Conservation (phyloP, 2,888 invertebrate species). For the Andrena fulva region DNA sequence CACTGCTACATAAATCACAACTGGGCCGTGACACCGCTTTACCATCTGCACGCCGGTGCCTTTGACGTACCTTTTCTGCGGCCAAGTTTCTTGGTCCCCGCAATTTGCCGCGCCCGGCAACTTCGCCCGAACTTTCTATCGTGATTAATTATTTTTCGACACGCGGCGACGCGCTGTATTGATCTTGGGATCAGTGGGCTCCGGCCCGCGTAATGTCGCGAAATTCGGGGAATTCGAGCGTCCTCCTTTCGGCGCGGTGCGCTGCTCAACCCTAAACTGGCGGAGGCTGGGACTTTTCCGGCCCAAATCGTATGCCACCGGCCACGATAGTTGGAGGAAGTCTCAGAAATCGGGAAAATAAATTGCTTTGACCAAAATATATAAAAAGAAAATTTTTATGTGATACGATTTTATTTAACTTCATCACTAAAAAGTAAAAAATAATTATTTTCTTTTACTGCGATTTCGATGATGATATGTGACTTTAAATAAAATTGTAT, state of each 20-base stretch:
- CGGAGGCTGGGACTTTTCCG: too few relatives aligned
- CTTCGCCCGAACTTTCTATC: conserved; percentile 39
- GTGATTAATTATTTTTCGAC: conserved; percentile 53
- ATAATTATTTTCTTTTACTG: too few relatives aligned
- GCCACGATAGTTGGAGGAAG: too few relatives aligned
- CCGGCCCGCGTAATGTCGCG: not conserved
- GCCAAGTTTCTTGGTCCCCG: conserved; percentile 29
- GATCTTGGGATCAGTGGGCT: conserved; percentile 7
- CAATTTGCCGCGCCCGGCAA: conserved; percentile 16
- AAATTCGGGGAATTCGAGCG: not conserved
- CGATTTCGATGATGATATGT: too few relatives aligned
- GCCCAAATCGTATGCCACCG: too few relatives aligned
- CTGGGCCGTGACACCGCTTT: conserved; percentile 62
- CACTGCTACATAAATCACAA: conserved; percentile 67
- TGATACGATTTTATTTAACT: too few relatives aligned
- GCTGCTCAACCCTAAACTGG: not conserved
- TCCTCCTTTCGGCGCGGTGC: not conserved
- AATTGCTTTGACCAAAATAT: too few relatives aligned
- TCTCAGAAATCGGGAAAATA: too few relatives aligned
- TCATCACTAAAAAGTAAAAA: too few relatives aligned
- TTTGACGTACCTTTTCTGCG: conserved; percentile 34
- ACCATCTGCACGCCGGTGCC: conserved; percentile 56
- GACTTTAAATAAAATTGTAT: too few relatives aligned
- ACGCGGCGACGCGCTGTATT: conserved; percentile 26
- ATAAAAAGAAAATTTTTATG: too few relatives aligned